Conservation (phyloP, 2,888 invertebrate species). For the Agrypnus murinus region DNA sequence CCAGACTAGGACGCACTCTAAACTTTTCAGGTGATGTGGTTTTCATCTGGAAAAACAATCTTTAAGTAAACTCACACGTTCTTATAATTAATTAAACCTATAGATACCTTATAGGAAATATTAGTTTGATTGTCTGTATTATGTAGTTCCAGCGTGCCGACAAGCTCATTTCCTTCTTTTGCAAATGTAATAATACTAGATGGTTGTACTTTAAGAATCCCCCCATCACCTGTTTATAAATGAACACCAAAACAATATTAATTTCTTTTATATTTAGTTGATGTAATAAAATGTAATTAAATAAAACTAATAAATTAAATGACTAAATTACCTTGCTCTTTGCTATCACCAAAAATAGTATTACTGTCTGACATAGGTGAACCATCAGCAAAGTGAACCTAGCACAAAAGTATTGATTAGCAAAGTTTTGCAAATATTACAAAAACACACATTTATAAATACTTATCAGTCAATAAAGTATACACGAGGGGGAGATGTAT, state of each 20-base stretch:
- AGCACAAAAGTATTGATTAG: conserved; percentile 66
- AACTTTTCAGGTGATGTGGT: conserved; percentile 98
- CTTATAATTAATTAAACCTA: not conserved
- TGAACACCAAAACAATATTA: not conserved
- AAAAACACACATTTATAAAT: not conserved
- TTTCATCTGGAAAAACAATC: conserved; percentile 79
- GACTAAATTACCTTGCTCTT: conserved; percentile 64
- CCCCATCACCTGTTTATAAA: conserved; percentile 68
- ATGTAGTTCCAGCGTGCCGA: conserved; percentile 80
- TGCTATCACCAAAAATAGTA: conserved; percentile 57
- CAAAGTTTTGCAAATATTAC: not conserved
- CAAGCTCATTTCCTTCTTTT: conserved; percentile 79
- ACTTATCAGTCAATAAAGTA: no score
- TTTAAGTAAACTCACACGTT: no score
- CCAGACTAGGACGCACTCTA: conserved; percentile 91
- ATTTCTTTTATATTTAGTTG: not conserved
- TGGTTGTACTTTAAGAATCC: conserved; percentile 78
- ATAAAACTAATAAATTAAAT: conserved; percentile 9
- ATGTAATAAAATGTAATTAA: no score
- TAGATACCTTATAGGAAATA: conserved; percentile 80
- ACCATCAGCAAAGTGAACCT: conserved; percentile 81
- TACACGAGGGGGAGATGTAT: not conserved
- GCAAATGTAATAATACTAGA: conserved; percentile 82
- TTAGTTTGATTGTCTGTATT: conserved; percentile 76
- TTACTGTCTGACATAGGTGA: conserved; percentile 73